Conservation (phyloP, 2,888 invertebrate species). For the Apoderus coryli region DNA sequence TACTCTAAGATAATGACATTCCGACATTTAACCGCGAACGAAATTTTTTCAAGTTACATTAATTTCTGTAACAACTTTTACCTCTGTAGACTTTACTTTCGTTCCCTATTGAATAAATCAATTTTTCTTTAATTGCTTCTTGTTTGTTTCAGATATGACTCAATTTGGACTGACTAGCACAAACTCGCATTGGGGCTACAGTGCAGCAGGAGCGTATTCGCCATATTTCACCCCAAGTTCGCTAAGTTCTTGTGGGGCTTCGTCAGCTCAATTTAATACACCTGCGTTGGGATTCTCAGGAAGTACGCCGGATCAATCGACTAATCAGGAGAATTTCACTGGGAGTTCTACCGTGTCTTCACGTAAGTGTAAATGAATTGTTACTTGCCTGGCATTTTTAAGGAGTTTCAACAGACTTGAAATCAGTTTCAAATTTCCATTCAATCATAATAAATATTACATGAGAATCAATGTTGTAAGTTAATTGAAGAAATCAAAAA, state of each 20-base stretch:
- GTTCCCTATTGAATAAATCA: too few species aligned
- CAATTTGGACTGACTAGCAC: conserved; percentile 73
- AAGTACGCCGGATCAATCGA: conserved; percentile 48
- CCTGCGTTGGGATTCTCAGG: conserved; percentile 60
- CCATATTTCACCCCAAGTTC: conserved; percentile 61
- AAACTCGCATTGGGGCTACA: conserved; percentile 81
- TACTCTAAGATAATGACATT: too few species aligned
- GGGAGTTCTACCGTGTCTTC: conserved; percentile 28
- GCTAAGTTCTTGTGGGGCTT: conserved; percentile 61
- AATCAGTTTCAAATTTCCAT: too few species aligned
- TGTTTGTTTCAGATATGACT: conserved; percentile 56
- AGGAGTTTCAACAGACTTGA: too few species aligned
- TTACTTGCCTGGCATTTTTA: too few species aligned
- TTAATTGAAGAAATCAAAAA: too few species aligned
- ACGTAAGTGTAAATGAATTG: conserved; percentile 21
- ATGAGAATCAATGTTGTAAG: too few species aligned
- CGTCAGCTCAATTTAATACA: conserved; percentile 56
- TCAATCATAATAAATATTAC: too few species aligned
- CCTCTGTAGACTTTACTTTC: conserved; percentile 3
- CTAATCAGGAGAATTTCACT: conserved; percentile 34
- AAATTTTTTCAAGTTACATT: conserved; percentile 4
- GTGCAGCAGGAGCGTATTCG: conserved; percentile 73
- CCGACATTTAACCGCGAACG: too few species aligned
- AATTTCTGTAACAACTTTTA: conserved; percentile 3
- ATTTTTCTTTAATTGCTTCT: too few species aligned